These are phyloP conservation scores for Actinia equina DNA, from an alignment of 64 coral and sea anemone genomes.

Conservation along the genomic window DNA sequence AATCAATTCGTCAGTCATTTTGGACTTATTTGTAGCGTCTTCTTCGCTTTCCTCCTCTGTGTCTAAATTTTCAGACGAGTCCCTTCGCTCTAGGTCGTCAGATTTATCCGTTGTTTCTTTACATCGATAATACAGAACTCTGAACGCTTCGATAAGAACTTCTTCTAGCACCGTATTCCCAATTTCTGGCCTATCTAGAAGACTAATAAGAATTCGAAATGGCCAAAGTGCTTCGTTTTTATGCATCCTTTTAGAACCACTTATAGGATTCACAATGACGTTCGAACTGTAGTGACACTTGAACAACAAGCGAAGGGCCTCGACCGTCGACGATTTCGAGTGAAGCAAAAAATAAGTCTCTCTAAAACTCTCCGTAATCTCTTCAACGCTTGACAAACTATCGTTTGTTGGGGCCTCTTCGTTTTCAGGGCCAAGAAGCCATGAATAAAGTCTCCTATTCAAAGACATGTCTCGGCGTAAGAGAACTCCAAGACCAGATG, in stretches of 20 bases:
- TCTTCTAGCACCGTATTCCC: constrained; percentile 83
- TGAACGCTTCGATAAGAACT: constrained; percentile 83
- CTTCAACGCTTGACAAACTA: constrained; percentile 68
- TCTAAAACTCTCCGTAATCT: constrained; percentile 11
- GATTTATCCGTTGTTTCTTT: constrained; percentile 43
- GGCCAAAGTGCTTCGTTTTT: constrained; percentile 70
- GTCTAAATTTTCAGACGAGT: background rate
- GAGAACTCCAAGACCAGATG: constrained; percentile 62
- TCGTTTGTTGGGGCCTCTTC: constrained; percentile 30
- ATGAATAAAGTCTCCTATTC: constrained; percentile 83
- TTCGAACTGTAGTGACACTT: background rate
- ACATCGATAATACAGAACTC: constrained; percentile 43
- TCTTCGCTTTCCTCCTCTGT: background rate
- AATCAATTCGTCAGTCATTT: constrained; percentile 85
- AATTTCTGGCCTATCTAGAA: constrained; percentile 91
- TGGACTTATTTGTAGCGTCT: constrained; percentile 39
- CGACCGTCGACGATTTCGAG: constrained; percentile 51
- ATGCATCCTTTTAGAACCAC: constrained; percentile 33
- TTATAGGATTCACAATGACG: background rate
- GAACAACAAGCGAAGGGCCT: constrained; percentile 59
- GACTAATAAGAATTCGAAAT: constrained; percentile 81
- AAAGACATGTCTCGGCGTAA: constrained; percentile 91
- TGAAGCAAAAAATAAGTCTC: constrained; percentile 63
- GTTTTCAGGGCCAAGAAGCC: constrained; percentile 59
- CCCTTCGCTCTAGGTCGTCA: constrained; percentile 23